A percentile compares a stretch with the other conserved stretches of the same genome.
Evolutionary conservation across 2,797 vertebrate species (phyloP).

Genomic region (Leptodactylus fallax): DNA sequence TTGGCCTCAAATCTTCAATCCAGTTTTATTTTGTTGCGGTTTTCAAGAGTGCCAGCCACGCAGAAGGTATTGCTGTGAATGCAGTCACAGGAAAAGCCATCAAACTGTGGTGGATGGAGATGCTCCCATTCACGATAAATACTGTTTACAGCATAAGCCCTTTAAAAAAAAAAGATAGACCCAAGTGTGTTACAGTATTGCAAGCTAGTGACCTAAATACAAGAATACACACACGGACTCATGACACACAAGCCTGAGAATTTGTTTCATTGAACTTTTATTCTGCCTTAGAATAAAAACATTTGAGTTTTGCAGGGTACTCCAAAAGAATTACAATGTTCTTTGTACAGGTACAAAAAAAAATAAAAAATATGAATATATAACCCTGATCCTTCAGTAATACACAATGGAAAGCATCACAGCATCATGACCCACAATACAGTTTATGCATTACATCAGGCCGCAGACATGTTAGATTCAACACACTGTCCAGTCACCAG

Average conservation of each 20-base stretch:
- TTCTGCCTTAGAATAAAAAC: conserved; percentile 81
- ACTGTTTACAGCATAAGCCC: too few species aligned
- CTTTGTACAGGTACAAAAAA: conserved; percentile 72
- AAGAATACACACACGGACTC: background rate
- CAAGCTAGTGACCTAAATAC: too few species aligned
- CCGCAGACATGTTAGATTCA: background rate
- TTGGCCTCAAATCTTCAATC: too few species aligned
- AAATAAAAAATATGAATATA: conserved; percentile 59
- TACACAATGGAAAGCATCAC: conserved; percentile 50
- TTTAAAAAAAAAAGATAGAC: too few species aligned
- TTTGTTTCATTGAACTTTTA: conserved; percentile 71
- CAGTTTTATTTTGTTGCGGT: too few species aligned
- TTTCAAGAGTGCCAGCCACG: too few species aligned
- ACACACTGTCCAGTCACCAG: background rate
- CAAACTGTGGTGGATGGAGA: too few species aligned
- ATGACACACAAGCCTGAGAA: background rate
- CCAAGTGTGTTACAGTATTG: too few species aligned
- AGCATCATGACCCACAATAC: conserved; percentile 72
- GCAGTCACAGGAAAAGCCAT: too few species aligned
- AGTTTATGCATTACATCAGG: conserved; percentile 53
- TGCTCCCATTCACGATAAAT: too few species aligned
- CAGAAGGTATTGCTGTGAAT: too few species aligned
- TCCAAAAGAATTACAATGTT: conserved; percentile 72
- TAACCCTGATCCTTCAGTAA: conserved; percentile 70
- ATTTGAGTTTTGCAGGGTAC: conserved; percentile 70